These are phyloP conservation scores for Piprites chloris DNA, from an alignment of 2,113 vertebrate genomes.

Conservation along the genomic window DNA sequence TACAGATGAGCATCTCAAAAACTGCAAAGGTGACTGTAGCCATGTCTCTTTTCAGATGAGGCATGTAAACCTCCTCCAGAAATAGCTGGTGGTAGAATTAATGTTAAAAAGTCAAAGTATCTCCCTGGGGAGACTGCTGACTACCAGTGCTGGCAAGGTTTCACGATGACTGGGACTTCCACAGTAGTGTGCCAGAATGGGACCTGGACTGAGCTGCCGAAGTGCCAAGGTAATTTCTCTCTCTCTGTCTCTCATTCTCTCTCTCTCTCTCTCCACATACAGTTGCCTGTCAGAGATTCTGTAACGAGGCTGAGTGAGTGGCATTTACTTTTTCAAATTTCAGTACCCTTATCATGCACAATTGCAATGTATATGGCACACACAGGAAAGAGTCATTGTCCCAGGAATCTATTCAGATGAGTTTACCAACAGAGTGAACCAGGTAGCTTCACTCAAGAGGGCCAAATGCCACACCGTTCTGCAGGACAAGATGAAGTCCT, in stretches of 20 bases:
- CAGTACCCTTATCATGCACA: not conserved
- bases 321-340: not conserved
- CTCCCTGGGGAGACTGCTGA: not conserved
- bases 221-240: slow-evolving; percentile 2
- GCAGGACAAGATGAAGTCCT: not conserved
- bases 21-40: not conserved
- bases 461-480: not conserved
- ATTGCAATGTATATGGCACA: not conserved
- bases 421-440: not conserved
- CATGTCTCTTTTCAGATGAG: not conserved
- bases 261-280: not conserved
- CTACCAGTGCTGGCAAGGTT: slow-evolving; percentile 22
- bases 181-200: not conserved
- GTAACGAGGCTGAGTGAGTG: not conserved
- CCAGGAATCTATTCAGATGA: not conserved
- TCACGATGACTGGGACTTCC: not conserved
- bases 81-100: slow-evolving; percentile 17
- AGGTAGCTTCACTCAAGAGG: not conserved
- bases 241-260: not conserved
- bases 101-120: not conserved
- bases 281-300: not conserved
- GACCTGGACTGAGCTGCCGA: not conserved
- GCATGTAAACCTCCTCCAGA: slow-evolving; percentile 27
- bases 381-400: not conserved
- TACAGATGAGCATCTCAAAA: not conserved